Evolutionary conservation across 2,888 invertebrate genomes (phyloP).

Genomic region (Eueremaeus valkanovi): DNA sequence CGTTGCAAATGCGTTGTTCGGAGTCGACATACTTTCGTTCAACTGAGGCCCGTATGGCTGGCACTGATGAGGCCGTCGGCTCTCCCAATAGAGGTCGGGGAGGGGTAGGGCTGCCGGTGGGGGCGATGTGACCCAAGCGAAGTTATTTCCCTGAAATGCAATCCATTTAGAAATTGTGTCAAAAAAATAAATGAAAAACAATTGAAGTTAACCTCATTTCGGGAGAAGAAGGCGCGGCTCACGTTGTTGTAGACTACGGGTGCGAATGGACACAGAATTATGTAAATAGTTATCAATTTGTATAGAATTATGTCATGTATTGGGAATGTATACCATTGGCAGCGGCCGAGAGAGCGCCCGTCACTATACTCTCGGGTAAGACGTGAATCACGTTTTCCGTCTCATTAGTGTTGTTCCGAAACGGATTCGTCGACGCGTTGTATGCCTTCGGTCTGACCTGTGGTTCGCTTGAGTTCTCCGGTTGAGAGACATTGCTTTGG

Average conservation of each 20-base stretch:
- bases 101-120: slow-evolving; percentile 11
- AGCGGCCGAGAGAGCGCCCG: slow-evolving; percentile 41
- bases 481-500: too few species aligned
- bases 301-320: too few species aligned
- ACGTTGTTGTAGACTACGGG: slow-evolving; percentile 46
- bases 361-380: slow-evolving; percentile 47
- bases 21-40: not conserved
- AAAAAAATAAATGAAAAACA: not conserved
- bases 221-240: slow-evolving; percentile 44
- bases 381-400: slow-evolving; percentile 44
- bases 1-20: not conserved
- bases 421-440: slow-evolving; percentile 11
- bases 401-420: slow-evolving; percentile 2
- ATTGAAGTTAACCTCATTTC: slow-evolving; percentile 28
- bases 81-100: not conserved
- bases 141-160: slow-evolving; percentile 3
- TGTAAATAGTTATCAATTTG: too few species aligned
- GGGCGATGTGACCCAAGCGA: slow-evolving; percentile 2
- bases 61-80: not conserved
- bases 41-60: not conserved
- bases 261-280: too few species aligned
- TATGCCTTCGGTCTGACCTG: not conserved
- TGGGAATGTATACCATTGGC: too few species aligned
- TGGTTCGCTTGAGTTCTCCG: too few species aligned
- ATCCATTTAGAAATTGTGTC: not conserved